Evolutionary conservation across 23 tunicate species (phyloP).

Genomic region (Aplidium turbinatum): DNA sequence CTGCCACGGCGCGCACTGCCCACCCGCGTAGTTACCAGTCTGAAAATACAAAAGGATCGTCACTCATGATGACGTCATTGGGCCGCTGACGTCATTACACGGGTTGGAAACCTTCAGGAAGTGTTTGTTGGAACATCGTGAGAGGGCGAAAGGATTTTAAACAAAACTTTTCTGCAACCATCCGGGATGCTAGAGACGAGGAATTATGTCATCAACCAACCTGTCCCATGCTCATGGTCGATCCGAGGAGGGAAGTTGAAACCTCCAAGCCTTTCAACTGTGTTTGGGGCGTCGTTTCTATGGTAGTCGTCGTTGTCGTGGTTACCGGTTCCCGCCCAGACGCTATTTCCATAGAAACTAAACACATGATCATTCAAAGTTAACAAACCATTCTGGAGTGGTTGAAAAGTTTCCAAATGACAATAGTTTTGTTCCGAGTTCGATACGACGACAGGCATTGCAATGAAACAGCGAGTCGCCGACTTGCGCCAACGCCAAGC

Average conservation of each 20-base stretch:
- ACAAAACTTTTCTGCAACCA: no score
- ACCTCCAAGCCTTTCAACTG: not conserved
- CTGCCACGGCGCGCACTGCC: conserved; percentile 7
- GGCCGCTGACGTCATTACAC: not conserved
- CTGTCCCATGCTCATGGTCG: not conserved
- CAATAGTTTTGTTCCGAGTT: not conserved
- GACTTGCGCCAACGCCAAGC: no score
- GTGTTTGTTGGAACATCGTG: not conserved
- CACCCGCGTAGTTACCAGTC: no score
- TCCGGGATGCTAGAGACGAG: no score
- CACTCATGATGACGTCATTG: no score
- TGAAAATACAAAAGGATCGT: no score
- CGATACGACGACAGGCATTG: no score
- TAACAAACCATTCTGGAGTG: not conserved
- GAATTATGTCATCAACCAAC: not conserved
- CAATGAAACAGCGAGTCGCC: no score
- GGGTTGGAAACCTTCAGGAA: not conserved
- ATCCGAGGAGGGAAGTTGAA: not conserved
- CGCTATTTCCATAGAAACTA: not conserved
- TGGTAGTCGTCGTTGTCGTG: conserved; percentile 24
- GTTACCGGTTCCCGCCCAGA: not conserved
- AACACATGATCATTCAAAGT: not conserved
- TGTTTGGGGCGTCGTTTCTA: conserved; percentile 35
- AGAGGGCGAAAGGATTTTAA: no score
- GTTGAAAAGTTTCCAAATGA: not conserved